A percentile compares a stretch with the other conserved stretches of the same genome.
Conservation (phyloP, 1,140 invertebrate genomes). For the Temnothorax longispinosus region DNA sequence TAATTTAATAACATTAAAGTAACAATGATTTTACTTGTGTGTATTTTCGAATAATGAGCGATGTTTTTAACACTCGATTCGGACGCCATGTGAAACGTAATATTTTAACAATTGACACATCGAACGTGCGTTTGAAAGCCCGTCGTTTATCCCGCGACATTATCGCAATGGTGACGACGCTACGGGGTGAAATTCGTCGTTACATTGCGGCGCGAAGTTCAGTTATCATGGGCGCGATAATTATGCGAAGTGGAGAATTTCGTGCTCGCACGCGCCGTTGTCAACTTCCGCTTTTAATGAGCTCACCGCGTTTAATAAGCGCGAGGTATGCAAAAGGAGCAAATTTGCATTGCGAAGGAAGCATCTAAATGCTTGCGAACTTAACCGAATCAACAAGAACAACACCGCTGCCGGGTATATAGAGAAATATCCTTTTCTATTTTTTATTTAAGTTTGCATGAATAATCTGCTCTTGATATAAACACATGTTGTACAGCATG, state of each 20-base stretch:
- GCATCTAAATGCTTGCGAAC: slow-evolving; percentile 21
- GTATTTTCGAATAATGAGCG: not conserved
- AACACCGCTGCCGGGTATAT: not conserved
- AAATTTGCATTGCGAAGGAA: slow-evolving; percentile 28
- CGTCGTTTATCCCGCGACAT: not conserved
- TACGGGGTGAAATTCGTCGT: slow-evolving; percentile 16
- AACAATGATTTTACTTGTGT: not conserved
- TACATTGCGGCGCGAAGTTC: not conserved
- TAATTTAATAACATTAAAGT: not conserved
- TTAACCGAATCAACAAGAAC: slow-evolving; percentile 36
- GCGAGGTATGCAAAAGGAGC: slow-evolving; percentile 22
- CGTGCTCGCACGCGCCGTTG: slow-evolving; percentile 9
- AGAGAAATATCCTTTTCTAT: not conserved
- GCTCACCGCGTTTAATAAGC: slow-evolving; percentile 45
- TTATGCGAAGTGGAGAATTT: slow-evolving; percentile 37
- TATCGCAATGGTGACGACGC: not conserved
- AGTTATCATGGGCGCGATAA: slow-evolving; percentile 39
- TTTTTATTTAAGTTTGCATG: slow-evolving; percentile 52
- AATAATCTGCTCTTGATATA: not conserved
- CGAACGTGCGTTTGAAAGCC: not conserved
- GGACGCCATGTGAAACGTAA: not conserved
- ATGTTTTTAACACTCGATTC: not conserved
- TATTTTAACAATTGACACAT: not conserved
- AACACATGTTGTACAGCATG: slow-evolving; percentile 57
- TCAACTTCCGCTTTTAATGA: slow-evolving; percentile 55